phyloP scores from a whole-genome alignment of 2,888 invertebrate species.

The Campoplex nolae region DNA sequence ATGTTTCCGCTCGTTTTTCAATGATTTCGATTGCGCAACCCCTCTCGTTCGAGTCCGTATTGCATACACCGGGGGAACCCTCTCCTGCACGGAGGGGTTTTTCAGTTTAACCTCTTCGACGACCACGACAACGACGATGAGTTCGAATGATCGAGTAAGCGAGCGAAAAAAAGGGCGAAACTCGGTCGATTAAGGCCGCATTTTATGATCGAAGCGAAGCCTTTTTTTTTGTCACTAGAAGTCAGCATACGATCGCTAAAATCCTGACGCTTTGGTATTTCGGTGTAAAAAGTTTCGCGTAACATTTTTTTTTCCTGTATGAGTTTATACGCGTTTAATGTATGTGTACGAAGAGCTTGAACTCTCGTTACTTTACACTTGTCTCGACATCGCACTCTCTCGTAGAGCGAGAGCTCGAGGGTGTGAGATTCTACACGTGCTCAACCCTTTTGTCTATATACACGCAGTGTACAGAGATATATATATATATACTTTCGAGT shows the following conservation, averaged over 20 bases:
- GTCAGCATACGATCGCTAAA: background rate
- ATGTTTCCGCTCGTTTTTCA: slow-evolving; percentile 18
- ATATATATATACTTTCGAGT: slow-evolving; percentile 13
- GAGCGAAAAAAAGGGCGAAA: slow-evolving; percentile 16
- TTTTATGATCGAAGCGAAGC: background rate
- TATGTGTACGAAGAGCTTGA: background rate
- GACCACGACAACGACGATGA: background rate
- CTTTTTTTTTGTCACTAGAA: background rate
- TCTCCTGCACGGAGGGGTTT: background rate
- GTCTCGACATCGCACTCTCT: slow-evolving; percentile 40
- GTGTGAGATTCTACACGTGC: slow-evolving; percentile 51
- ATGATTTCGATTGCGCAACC: slow-evolving; percentile 37
- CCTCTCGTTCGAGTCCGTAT: background rate
- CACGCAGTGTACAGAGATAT: background rate
- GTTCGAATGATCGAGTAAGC: slow-evolving; percentile 12
- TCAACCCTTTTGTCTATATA: slow-evolving; percentile 34
- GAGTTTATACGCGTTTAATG: background rate
- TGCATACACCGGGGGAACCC: background rate
- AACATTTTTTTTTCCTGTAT: slow-evolving; percentile 14
- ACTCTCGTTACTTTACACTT: slow-evolving; percentile 46
- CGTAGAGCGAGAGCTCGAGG: slow-evolving; percentile 54
- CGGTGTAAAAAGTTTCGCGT: slow-evolving; percentile 38
- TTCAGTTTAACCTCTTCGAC: background rate
- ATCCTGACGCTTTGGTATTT: slow-evolving; percentile 30
- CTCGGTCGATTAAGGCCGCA: background rate